phyloP scores from a whole-genome alignment of 2,113 vertebrate species.

The Plestiodon gilberti region DNA sequence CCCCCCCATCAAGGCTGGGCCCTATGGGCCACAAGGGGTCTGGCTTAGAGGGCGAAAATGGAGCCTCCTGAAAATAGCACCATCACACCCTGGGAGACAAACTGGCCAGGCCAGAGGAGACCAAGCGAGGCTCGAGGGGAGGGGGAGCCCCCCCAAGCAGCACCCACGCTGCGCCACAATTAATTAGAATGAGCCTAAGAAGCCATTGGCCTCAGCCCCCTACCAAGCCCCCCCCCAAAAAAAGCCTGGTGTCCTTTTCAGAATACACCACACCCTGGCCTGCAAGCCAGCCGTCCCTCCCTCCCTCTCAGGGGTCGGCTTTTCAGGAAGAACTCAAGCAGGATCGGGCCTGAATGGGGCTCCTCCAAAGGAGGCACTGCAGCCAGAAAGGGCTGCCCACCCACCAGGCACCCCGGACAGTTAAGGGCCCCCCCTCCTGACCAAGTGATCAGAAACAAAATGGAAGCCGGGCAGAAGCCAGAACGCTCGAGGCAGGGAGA shows the following conservation, averaged over 20 bases:
- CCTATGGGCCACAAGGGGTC: neutral
- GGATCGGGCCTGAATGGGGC: neutral
- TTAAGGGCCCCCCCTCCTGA: neutral
- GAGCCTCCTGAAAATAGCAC: neutral
- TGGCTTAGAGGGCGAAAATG: neutral
- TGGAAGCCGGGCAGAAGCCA: neutral
- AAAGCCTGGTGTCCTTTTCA: neutral
- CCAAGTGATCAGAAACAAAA: too few species aligned
- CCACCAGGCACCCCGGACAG: neutral
- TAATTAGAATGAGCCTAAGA: neutral
- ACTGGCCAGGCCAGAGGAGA: neutral
- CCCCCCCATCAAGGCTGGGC: neutral
- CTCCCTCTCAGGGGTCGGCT: neutral
- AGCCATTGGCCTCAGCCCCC: neutral
- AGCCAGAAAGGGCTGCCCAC: neutral
- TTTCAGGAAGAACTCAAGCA: neutral
- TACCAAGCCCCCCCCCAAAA: neutral
- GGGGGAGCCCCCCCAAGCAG: neutral
- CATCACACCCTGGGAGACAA: neutral
- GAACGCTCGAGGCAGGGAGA: rapidly evolving
- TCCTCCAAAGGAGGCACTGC: neutral
- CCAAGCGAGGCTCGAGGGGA: neutral
- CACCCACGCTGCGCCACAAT: neutral
- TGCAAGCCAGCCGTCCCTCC: too few species aligned
- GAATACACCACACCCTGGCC: neutral